Evolutionary conservation across 2,113 vertebrate genomes (phyloP).

Genomic region (Dromiciops gliroides): DNA sequence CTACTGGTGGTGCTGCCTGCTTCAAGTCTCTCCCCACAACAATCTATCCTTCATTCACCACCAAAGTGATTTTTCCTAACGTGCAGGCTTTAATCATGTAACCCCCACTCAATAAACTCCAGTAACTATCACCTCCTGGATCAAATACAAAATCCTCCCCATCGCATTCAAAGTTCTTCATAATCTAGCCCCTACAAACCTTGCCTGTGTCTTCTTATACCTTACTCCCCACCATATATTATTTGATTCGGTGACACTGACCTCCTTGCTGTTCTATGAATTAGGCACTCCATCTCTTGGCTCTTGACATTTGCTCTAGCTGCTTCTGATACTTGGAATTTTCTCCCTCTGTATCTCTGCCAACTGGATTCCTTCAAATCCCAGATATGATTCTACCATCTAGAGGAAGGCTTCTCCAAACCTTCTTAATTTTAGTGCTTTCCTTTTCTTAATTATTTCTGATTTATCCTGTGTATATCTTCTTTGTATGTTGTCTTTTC

Average conservation of each 20-base stretch:
- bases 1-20: background rate
- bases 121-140: background rate
- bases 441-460: too few species aligned
- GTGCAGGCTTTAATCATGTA: background rate
- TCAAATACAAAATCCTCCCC: background rate
- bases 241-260: background rate
- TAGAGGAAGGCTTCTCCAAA: background rate
- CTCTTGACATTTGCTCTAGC: background rate
- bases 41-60: background rate
- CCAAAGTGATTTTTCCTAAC: background rate
- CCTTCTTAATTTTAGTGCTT: background rate
- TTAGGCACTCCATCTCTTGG: background rate
- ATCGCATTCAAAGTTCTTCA: background rate
- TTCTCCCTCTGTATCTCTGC: background rate
- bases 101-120: background rate
- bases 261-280: background rate
- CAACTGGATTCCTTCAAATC: background rate
- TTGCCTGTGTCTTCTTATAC: background rate
- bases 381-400: background rate
- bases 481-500: background rate
- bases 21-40: background rate
- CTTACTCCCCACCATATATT: too few species aligned
- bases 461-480: background rate
- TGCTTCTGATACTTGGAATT: too few species aligned
- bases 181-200: background rate